Conservation (phyloP, 2,113 vertebrate genomes). For the Gorilla gorilla region DNA sequence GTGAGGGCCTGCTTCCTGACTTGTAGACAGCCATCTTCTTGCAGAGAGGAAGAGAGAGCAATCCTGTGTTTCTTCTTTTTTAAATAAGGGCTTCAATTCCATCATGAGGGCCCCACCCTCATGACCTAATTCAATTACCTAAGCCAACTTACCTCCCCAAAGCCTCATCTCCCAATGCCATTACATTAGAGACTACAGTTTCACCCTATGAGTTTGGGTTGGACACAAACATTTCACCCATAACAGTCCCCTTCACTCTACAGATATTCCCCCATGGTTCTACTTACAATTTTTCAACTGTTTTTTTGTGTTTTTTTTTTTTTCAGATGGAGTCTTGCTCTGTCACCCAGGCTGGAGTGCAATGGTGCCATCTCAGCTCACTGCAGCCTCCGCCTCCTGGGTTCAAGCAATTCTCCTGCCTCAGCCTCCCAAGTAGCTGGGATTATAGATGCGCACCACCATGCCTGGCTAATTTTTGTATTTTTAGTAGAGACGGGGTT, state of each 20-base stretch:
- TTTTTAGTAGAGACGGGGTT: no score
- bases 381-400: no score
- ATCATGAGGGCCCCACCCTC: neutral
- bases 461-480: no score
- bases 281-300: neutral
- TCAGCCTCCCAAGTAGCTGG: no score
- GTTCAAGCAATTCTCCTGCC: no score
- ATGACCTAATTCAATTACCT: neutral
- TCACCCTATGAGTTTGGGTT: neutral
- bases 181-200: neutral
- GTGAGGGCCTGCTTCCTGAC: no score
- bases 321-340: no score
- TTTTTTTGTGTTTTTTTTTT: no score
- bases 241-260: neutral
- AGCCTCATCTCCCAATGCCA: neutral
- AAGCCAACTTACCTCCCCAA: neutral
- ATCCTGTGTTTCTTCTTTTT: neutral
- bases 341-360: no score
- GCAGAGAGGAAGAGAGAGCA: neutral
- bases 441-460: no score
- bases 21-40: neutral
- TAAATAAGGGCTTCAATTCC: neutral
- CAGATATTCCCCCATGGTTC: neutral
- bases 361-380: no score
- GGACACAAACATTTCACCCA: neutral